phyloP scores from a whole-genome alignment of 2,888 invertebrate genomes.

The Chaetoderma sp. region DNA sequence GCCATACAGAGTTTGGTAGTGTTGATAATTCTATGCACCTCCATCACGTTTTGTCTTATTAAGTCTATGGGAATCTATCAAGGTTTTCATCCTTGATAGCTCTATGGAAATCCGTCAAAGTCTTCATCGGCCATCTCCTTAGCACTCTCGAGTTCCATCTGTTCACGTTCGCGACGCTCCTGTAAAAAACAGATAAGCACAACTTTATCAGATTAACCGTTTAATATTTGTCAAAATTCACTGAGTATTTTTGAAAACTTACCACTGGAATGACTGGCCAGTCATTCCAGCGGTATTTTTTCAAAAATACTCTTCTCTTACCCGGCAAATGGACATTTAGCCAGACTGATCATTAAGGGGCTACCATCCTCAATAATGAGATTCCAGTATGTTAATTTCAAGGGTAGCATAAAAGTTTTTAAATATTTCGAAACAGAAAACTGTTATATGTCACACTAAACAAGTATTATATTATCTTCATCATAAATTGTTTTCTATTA shows the following conservation, averaged over 20 bases:
- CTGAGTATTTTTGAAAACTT: no score
- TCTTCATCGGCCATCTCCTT: constrained; percentile 99
- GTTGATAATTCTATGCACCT: no score
- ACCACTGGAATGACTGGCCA: no score
- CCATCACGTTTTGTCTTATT: no score
- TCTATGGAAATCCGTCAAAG: constrained; percentile 67
- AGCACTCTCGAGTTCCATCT: constrained; percentile 98
- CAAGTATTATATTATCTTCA: background rate
- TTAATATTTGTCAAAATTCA: no score
- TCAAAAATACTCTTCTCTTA: no score
- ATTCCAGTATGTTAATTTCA: background rate
- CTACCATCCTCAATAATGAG: background rate
- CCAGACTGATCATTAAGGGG: background rate
- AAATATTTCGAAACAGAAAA: background rate
- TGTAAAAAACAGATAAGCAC: constrained; percentile 34
- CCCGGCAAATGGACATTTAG: no score
- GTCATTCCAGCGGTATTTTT: no score
- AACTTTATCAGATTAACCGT: background rate
- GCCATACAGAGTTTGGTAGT: no score
- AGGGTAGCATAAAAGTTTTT: background rate
- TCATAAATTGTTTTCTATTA: no score
- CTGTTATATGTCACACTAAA: background rate
- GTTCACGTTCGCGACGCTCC: constrained; percentile 94
- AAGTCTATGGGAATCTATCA: no score
- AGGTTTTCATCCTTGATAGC: no score